These are phyloP conservation scores for Illadopsis cleaveri DNA, from an alignment of 2,113 vertebrate species.

Conservation along the genomic window DNA sequence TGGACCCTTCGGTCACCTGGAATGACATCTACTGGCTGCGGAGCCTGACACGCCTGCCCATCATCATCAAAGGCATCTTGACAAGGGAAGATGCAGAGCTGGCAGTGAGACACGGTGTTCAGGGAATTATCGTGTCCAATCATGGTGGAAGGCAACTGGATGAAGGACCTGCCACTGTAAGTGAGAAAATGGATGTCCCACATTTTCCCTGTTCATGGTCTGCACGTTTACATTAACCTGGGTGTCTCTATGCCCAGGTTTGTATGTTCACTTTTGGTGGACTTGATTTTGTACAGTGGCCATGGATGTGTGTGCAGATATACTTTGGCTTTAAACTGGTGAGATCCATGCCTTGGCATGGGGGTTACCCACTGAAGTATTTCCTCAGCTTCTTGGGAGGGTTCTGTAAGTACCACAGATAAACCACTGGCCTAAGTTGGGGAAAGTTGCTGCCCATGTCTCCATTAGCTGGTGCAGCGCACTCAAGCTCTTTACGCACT, in stretches of 20 bases:
- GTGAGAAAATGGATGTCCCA: not conserved
- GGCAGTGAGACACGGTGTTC: slow-evolving; percentile 87
- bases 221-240: rapidly evolving
- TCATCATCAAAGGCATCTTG: slow-evolving; percentile 96
- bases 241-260: rapidly evolving
- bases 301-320: not conserved
- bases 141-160: slow-evolving; percentile 95
- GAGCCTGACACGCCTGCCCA: slow-evolving; percentile 86
- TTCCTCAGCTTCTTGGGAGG: not conserved
- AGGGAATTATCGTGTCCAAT: slow-evolving; percentile 94
- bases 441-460: not conserved
- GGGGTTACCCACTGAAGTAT: not conserved
- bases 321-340: not conserved
- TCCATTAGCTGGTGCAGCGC: not conserved
- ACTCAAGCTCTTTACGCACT: not conserved
- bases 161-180: slow-evolving; percentile 87
- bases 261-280: not conserved
- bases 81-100: slow-evolving; percentile 95
- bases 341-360: not conserved
- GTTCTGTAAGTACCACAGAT: not conserved
- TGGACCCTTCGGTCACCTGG: slow-evolving; percentile 89
- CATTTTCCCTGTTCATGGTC: not conserved
- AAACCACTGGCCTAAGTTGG: not conserved
- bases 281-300: no score
- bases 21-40: slow-evolving; percentile 87